Evolutionary conservation across 2,888 invertebrate genomes (phyloP).

Genomic region (Andrena trimmerana): DNA sequence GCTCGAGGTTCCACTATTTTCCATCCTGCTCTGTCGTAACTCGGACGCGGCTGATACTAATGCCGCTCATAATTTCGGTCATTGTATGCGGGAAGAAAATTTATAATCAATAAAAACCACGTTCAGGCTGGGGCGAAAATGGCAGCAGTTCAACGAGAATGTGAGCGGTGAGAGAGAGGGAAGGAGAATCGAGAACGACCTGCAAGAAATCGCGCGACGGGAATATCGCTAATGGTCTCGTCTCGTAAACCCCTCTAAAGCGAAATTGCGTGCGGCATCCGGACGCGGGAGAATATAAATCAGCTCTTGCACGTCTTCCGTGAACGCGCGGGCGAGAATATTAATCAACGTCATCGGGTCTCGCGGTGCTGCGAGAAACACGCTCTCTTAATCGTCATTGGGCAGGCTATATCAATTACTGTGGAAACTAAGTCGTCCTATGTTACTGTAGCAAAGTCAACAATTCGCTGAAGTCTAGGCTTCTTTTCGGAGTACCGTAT

Average conservation of each 20-base stretch:
- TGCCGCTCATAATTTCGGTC: not conserved
- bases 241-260: constrained; percentile 23
- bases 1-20: not conserved
- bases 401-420: constrained; percentile 17
- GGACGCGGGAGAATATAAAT: constrained; percentile 32
- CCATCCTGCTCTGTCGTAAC: not conserved
- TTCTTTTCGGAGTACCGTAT: no score
- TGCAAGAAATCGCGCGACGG: constrained; percentile 33
- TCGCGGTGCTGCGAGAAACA: not conserved
- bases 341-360: constrained; percentile 41
- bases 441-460: not conserved
- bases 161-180: not conserved
- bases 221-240: constrained; percentile 29
- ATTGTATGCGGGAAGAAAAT: not conserved
- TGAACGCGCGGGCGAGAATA: constrained; percentile 24
- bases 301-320: constrained; percentile 39
- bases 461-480: not conserved
- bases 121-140: not conserved
- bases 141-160: not conserved
- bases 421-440: not conserved
- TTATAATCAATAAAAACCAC: not conserved
- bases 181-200: not conserved
- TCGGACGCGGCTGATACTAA: not conserved
- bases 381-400: constrained; percentile 34
- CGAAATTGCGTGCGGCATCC: constrained; percentile 29